Conservation (phyloP, 2,888 invertebrate species). For the Andrena hattorfiana region DNA sequence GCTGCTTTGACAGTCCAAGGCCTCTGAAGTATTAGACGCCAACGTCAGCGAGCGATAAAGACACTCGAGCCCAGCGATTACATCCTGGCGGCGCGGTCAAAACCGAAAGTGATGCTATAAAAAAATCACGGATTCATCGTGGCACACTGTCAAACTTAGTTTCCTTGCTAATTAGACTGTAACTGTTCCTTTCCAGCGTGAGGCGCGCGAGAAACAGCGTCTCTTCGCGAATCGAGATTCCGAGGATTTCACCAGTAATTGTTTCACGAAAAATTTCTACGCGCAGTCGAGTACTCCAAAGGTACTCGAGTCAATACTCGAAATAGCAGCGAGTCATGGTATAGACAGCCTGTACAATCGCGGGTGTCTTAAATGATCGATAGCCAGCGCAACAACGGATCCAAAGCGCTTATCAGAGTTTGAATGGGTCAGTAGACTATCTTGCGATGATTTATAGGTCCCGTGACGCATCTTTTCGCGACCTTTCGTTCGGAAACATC, state of each 20-base stretch:
- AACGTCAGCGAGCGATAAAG: no score
- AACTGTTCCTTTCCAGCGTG: slow-evolving; percentile 39
- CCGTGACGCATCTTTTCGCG: not conserved
- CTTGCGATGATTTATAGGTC: slow-evolving; percentile 13
- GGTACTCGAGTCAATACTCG: not conserved
- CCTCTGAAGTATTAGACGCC: no score
- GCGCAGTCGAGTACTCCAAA: not conserved
- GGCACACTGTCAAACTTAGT: not conserved
- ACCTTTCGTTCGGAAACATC: slow-evolving; percentile 20
- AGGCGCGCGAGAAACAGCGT: slow-evolving; percentile 7
- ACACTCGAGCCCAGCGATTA: not conserved
- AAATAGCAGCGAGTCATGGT: slow-evolving; percentile 8
- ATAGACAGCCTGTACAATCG: slow-evolving; percentile 3
- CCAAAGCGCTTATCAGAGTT: not conserved
- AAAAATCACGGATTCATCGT: not conserved
- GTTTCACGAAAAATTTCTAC: not conserved
- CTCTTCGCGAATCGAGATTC: not conserved
- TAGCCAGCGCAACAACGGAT: slow-evolving; percentile 12
- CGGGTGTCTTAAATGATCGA: slow-evolving; percentile 35
- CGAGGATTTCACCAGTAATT: slow-evolving; percentile 23
- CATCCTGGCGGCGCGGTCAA: not conserved
- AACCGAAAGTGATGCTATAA: not conserved
- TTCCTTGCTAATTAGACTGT: slow-evolving; percentile 48
- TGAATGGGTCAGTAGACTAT: slow-evolving; percentile 22
- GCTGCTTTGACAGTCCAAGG: no score